Percentiles rank a stretch among this genome's conserved stretches.
Conservation (phyloP, 1,140 invertebrate species). For the Coelopa frigida region DNA sequence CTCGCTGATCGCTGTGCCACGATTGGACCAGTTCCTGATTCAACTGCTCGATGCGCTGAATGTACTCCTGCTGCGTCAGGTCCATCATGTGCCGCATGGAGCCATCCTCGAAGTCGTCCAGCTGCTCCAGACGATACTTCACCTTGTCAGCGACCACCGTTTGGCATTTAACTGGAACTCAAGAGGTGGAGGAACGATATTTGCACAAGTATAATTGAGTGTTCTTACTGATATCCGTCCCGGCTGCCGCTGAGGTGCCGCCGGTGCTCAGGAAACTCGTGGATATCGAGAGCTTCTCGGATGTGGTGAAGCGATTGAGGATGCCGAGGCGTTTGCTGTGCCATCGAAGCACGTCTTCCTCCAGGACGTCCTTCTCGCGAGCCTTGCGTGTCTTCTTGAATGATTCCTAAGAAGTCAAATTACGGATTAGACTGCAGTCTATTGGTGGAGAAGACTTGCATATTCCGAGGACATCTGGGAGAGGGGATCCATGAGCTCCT, state of each 20-base stretch:
- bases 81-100: conserved; percentile 81
- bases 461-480: conserved; percentile 57
- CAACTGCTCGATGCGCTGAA: conserved; percentile 77
- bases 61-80: conserved; percentile 87
- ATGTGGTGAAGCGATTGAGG: conserved; percentile 82
- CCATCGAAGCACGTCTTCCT: conserved; percentile 67
- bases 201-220: not conserved
- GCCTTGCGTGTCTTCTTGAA: conserved; percentile 46
- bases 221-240: conserved; percentile 28
- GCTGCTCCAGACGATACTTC: conserved; percentile 81
- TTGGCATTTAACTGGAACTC: conserved; percentile 62
- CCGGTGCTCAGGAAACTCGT: conserved; percentile 67
- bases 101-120: conserved; percentile 91
- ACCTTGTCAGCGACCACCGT: conserved; percentile 82
- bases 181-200: conserved; percentile 9
- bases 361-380: conserved; percentile 30
- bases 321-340: conserved; percentile 61
- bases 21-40: conserved; percentile 82
- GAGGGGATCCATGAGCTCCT: conserved; percentile 52
- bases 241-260: conserved; percentile 17
- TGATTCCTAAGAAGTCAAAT: conserved; percentile 32
- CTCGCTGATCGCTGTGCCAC: conserved; percentile 89
- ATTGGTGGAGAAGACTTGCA: conserved; percentile 43
- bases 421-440: too few relatives aligned
- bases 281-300: conserved; percentile 81